Base-by-base conservation (phyloP, 2,113 vertebrate species). In the Cheirogaleus medius region DNA sequence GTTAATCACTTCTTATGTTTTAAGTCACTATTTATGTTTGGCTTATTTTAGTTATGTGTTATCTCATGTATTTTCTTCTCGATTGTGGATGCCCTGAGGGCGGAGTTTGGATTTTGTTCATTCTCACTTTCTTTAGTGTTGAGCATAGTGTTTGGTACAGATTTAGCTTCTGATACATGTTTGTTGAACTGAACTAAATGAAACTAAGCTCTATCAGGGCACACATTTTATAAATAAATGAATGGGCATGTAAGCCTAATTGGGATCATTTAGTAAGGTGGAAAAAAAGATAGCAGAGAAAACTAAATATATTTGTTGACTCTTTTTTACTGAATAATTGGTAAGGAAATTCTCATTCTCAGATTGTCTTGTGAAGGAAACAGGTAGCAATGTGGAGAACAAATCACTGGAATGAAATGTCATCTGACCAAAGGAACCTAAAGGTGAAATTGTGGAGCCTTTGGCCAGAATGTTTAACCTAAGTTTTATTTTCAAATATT, bases 401-500 rank as follows among this genome's bases (percentile, higher is more conserved):
- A 56, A 63, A 23, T 58, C 27, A 69, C 58, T 68, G 77, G 58
- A 81, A n/a, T 73, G 27, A 91, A 69, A 49, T 89, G 44, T 68
- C 42, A 63, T 63, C 49, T 96, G 39, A 56, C 8, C 15, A 85
- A 49, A 34, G 49, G 58, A 91, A 73, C 8, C 27, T 49, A 25
- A n/a, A 49, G n/a, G 64, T 71, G 81, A 95, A 86, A n/a, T 71
- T 73, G 52, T 76, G 14, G 64, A 84, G 1, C 12, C 78, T 60
- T 63, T 47, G 27, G n/a, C 63, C 34, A 91, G 71, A 95, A 52
- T 32, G 17, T 42, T 92, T 86, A 90, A 66, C 37, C 21, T 60
- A 90, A 42, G 29, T 84, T 90, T 88, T 94, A n/a, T 95, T 93
- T 85, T 60, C 17, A 73, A 20, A 32, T 78, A 44, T 52, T 91